These are phyloP conservation scores for Ondatra zibethicus DNA, from an alignment of 2,113 vertebrate species.

Conservation along the genomic window DNA sequence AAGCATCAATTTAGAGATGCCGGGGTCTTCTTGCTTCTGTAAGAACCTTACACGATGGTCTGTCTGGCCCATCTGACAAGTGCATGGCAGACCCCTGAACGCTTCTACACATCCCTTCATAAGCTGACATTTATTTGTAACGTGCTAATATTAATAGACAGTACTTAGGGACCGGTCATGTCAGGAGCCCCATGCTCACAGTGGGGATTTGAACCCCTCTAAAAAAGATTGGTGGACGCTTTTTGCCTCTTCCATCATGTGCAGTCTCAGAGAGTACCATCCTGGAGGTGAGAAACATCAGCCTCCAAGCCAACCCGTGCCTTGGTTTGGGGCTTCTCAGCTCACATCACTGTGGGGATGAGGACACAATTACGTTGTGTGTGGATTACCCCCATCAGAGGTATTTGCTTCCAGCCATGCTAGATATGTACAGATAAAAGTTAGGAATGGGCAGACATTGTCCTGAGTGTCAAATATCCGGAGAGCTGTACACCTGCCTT, in stretches of 20 bases:
- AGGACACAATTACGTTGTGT: no score
- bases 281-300: no score
- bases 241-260: not conserved
- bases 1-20: no score
- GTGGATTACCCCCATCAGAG: not conserved
- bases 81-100: no score
- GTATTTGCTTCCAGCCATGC: not conserved
- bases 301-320: not conserved
- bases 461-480: not conserved
- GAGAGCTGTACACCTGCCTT: not conserved
- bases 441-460: not conserved
- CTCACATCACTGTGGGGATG: fast-evolving
- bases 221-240: no score
- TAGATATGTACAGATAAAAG: fast-evolving
- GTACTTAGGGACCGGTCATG: not conserved
- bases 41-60: not conserved
- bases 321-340: not conserved
- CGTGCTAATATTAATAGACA: not conserved
- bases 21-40: not conserved
- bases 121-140: not conserved
- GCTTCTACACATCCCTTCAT: not conserved
- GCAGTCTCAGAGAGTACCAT: no score
- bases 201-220: not conserved
- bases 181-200: not conserved
- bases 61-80: fast-evolving